Conservation (phyloP, 1,140 invertebrate genomes). For the Apocrypta bakeri region DNA sequence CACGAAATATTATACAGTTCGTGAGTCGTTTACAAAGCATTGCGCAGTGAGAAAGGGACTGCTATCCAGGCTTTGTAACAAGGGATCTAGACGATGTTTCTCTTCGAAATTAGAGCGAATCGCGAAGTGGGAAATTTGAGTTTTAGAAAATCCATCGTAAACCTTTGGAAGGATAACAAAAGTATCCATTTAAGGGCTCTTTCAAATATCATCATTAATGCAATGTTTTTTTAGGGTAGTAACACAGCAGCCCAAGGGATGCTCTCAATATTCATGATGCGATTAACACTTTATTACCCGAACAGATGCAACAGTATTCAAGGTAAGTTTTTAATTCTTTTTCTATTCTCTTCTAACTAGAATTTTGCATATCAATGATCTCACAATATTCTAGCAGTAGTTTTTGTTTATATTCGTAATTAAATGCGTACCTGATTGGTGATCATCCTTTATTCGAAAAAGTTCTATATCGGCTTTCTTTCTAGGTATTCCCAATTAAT, state of each 20-base stretch:
- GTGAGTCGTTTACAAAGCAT: background rate
- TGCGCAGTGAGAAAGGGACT: background rate
- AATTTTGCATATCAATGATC: no score
- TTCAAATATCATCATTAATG: slow-evolving; percentile 52
- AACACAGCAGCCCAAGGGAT: background rate
- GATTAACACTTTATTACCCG: slow-evolving; percentile 38
- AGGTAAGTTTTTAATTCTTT: no score
- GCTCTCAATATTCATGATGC: slow-evolving; percentile 45
- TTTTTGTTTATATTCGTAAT: no score
- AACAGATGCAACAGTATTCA: background rate
- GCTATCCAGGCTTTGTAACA: background rate
- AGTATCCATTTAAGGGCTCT: slow-evolving; percentile 45
- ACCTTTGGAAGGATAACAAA: slow-evolving; percentile 33
- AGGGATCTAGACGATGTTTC: slow-evolving; percentile 30
- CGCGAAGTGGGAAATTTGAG: slow-evolving; percentile 17
- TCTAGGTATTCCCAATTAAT: no score
- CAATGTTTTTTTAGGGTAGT: slow-evolving; percentile 50
- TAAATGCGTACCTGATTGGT: no score
- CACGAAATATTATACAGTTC: background rate
- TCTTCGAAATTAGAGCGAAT: slow-evolving; percentile 19
- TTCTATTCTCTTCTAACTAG: no score
- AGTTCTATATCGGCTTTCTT: no score
- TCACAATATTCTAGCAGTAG: no score
- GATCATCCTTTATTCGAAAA: no score
- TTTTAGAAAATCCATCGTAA: slow-evolving; percentile 36